Percentiles rank a stretch among this genome's conserved stretches.
phyloP scores from a whole-genome alignment of 2,113 vertebrate genomes.

The Tenrec ecaudatus region DNA sequence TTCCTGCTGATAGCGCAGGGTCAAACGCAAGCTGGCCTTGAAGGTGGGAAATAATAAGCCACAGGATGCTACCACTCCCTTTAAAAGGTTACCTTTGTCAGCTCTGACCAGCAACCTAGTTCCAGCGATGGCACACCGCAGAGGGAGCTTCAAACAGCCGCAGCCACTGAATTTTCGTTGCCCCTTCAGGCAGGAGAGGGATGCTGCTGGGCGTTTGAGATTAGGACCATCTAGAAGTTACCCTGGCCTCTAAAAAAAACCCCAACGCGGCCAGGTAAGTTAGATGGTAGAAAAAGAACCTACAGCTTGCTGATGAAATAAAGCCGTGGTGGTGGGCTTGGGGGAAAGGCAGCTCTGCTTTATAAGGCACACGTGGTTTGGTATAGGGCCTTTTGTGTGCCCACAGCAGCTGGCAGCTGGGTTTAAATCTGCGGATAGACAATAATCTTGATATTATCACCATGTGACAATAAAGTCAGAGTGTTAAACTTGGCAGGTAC shows the following conservation, averaged over 20 bases:
- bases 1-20: constrained; percentile 60
- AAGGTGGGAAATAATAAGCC: constrained; percentile 77
- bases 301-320: constrained; percentile 85
- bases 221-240: constrained; percentile 85
- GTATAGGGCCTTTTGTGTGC: constrained; percentile 79
- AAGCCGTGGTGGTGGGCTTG: not conserved
- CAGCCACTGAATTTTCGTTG: constrained; percentile 64
- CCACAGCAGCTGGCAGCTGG: constrained; percentile 83
- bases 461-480: constrained; percentile 74
- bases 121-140: constrained; percentile 77
- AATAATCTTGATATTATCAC: constrained; percentile 74
- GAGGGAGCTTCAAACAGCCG: constrained; percentile 79
- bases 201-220: constrained; percentile 83
- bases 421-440: constrained; percentile 82
- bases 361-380: constrained; percentile 86
- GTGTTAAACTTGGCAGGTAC: not conserved
- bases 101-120: constrained; percentile 75
- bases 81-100: constrained; percentile 80
- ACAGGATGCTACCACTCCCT: constrained; percentile 55
- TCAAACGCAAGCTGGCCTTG: constrained; percentile 76
- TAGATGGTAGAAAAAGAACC: constrained; percentile 85
- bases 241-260: constrained; percentile 85
- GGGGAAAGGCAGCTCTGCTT: constrained; percentile 72
- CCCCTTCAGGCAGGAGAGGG: constrained; percentile 50
- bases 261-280: constrained; percentile 85